These are phyloP conservation scores for Chorisops tibialis DNA, from an alignment of 2,888 invertebrate species.

Conservation along the genomic window DNA sequence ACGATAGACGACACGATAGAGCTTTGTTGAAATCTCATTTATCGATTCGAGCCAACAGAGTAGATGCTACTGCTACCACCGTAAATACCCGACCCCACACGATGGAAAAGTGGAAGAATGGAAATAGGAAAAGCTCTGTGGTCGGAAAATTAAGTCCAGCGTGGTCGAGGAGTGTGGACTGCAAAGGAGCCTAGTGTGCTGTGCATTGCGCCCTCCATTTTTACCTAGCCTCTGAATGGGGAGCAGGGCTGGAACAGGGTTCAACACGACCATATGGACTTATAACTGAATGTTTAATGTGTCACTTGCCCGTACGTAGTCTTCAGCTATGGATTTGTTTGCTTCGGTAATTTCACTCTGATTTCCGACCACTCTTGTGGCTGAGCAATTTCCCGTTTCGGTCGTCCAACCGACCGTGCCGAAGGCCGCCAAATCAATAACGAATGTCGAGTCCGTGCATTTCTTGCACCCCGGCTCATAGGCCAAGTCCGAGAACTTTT, in stretches of 20 bases:
- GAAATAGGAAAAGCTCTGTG: constrained; percentile 16
- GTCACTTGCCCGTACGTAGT: neutral
- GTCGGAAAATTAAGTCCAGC: constrained; percentile 16
- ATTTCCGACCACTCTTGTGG: neutral
- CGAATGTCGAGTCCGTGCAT: too few species aligned
- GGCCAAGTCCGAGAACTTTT: too few species aligned
- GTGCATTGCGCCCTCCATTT: constrained; percentile 1
- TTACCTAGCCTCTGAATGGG: neutral
- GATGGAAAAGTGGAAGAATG: neutral
- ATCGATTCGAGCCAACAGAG: constrained; percentile 21
- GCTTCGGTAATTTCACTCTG: constrained; percentile 4
- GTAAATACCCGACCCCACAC: constrained; percentile 1
- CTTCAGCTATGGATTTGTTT: constrained; percentile 7
- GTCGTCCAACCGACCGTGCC: too few species aligned
- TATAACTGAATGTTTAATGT: constrained; percentile 16
- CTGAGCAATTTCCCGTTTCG: too few species aligned
- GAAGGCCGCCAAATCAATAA: too few species aligned
- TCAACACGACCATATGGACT: constrained; percentile 1
- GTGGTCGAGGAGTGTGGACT: neutral
- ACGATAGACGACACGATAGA: constrained; percentile 14
- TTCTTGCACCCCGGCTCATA: too few species aligned
- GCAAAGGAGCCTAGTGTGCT: neutral
- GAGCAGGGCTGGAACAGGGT: neutral
- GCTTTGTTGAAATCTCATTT: constrained; percentile 9
- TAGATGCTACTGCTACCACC: constrained; percentile 3